phyloP scores from a whole-genome alignment of 2,888 invertebrate genomes.

The Acrobasis repandana region DNA sequence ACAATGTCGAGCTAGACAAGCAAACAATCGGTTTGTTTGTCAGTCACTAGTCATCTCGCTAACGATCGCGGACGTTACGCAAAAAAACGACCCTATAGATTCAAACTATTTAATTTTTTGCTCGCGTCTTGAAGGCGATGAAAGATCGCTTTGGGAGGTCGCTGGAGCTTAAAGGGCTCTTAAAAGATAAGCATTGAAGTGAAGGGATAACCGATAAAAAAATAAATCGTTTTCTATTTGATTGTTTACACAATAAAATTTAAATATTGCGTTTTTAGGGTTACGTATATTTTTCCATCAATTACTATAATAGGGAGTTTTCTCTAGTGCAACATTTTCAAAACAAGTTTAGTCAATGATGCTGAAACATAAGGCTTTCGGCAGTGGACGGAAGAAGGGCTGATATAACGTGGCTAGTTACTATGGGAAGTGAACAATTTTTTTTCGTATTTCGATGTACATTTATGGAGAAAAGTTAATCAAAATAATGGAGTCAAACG shows the following conservation, averaged over 20 bases:
- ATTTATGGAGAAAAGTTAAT: too few species aligned
- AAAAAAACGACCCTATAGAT: conserved; percentile 56
- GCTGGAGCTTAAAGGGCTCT: conserved; percentile 45
- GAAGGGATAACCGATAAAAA: conserved; percentile 4
- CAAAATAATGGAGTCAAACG: too few species aligned
- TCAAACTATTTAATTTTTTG: conserved; percentile 55
- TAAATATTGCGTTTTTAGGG: neutral
- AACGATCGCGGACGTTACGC: conserved; percentile 56
- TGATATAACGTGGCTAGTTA: too few species aligned
- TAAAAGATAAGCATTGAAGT: conserved; percentile 30
- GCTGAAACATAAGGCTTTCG: too few species aligned
- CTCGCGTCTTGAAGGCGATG: conserved; percentile 41
- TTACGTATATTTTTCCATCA: neutral
- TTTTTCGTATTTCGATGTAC: too few species aligned
- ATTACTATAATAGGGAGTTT: too few species aligned
- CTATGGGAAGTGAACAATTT: too few species aligned
- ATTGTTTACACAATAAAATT: conserved; percentile 16
- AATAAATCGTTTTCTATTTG: conserved; percentile 1
- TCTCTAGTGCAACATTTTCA: too few species aligned
- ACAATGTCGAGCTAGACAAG: conserved; percentile 53
- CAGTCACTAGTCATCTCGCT: conserved; percentile 59
- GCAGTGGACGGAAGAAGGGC: too few species aligned
- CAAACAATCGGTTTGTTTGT: conserved; percentile 70
- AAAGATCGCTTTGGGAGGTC: conserved; percentile 58
- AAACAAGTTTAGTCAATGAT: too few species aligned